Evolutionary conservation across 2,113 vertebrate genomes (phyloP), one percentile per base, ranked within the genome.

Genomic region (Petromus typicus): DNA sequence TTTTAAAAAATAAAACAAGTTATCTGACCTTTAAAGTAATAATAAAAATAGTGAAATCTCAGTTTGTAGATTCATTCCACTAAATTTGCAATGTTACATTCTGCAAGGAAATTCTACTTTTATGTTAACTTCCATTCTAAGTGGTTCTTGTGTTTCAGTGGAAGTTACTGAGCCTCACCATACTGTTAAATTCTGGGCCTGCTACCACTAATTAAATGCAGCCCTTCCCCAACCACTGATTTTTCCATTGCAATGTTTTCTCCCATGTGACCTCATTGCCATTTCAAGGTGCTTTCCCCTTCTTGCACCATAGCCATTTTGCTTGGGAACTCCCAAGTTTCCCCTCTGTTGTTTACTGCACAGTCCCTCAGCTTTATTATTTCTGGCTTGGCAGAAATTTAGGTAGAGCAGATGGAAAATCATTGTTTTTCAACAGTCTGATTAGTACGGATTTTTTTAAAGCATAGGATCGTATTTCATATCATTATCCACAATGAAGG

Each of bases 61-160:
- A 45, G 71, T 83, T 91, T 87, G 64, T 87, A 37, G 64, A 32
- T 82, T 34, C 8, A 73, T 79, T 11, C 14, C 1, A 67, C 75
- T 57, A 89, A 79, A 37, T 94, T 78, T 66, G 27, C 18, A 27
- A 78, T 75, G 34, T 90, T 83, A 88, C 88, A 54, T 90, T 85
- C n/a, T 86, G 27, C 4, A 75, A 71, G 45, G 87, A 71, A 73
- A 59, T 80, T 64, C 27, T 64, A 1, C 18, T 86, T 89, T 93
- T 80, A 51, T 13, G 32, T 48, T 76, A 84, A 54, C 16, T 84
- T 78, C 13, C 18, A 85, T 18, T 76, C 71, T 45, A 13, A 25
- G 1, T 76, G 45, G 14, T 69, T 87, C 18, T 90, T 92, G 2
- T 48, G 27, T 88, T 56, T n/a, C 17, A 79, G 22, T 66, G 3